Base-by-base conservation (phyloP, 2,888 invertebrate species). In the Nasonovia ribisnigri region DNA sequence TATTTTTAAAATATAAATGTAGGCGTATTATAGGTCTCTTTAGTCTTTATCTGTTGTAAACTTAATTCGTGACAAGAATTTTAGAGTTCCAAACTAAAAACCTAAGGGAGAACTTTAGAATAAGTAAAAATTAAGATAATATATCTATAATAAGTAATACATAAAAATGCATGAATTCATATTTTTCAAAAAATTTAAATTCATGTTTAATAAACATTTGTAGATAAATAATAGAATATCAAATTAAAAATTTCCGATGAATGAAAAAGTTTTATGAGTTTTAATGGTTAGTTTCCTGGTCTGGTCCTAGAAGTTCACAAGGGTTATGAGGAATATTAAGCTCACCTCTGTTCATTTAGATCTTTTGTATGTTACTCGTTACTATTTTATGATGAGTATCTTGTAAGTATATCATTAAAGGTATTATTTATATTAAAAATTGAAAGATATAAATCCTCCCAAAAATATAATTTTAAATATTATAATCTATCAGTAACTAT, bases 11-110 rank as follows among this genome's bases (percentile, higher is more conserved):
- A 67, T 48, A 87, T 88, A 87, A n/a, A 48, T 48, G 26, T 48
- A 46, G 13, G 29, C 26, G 84, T 60, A 13, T 54, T 10, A 54
- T 6, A 29, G 2, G 60, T 91, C 24, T 26, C 1, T 8, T 42
- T 92, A 92, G 13, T 26, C 1, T 8, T 42, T 92, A 92, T 48
- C 60, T 92, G 87, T 92, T 92, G 87, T 10, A 86, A 92, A 92
- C 87, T 88, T 88, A 48, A 88, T n/a, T 46, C 92, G 60, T 87
- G 67, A 87, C 87, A n/a, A 60, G 92, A 87, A 92, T 92, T 54
- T 54, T 54, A 20, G 54, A 54, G 16, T 54, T 54, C 46, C 36
- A 10, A 67, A 88, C 54, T 20, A 26, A 16, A 26, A 92, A 67
- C 48, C 36, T 3, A 48, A 36, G 3, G 48, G 36, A 57, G n/a